Percentiles rank a stretch among this genome's conserved stretches.
Evolutionary conservation across 1,140 invertebrate species (phyloP).

Genomic region (Cotesia chilonis): DNA sequence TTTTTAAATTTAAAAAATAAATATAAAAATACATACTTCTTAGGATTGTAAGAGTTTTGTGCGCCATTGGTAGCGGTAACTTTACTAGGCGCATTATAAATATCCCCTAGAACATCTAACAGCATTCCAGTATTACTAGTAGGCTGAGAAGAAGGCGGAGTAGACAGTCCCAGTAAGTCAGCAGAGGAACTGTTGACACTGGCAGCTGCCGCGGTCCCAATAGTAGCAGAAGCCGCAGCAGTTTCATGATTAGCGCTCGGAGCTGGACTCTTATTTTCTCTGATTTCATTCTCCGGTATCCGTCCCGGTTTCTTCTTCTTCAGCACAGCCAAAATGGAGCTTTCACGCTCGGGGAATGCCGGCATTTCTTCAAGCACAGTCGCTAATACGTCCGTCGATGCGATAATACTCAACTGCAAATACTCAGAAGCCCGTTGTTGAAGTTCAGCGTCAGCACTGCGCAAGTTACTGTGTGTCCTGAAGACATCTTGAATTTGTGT

Average conservation of each 20-base stretch:
- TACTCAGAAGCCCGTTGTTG: slow-evolving; percentile 99
- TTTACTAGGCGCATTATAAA: slow-evolving; percentile 77
- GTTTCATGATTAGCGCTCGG: slow-evolving; percentile 72
- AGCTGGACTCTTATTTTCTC: slow-evolving; percentile 81
- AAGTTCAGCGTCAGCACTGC: slow-evolving; percentile 97
- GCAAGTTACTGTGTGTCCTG: slow-evolving; percentile 92
- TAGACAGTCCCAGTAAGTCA: slow-evolving; percentile 86
- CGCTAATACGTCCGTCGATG: slow-evolving; percentile 95
- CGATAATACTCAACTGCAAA: slow-evolving; percentile 94
- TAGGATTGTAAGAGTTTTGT: slow-evolving; percentile 79
- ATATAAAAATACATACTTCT: slow-evolving; percentile 70
- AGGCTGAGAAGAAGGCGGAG: slow-evolving; percentile 77
- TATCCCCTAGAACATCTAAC: slow-evolving; percentile 90
- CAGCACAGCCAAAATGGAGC: slow-evolving; percentile 94
- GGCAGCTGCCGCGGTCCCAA: slow-evolving; percentile 32
- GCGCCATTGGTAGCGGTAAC: slow-evolving; percentile 69
- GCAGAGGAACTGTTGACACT: slow-evolving; percentile 72
- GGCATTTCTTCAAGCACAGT: slow-evolving; percentile 99
- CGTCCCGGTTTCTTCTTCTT: slow-evolving; percentile 98
- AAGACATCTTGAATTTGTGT: slow-evolving; percentile 96
- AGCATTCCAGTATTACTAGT: slow-evolving; percentile 77
- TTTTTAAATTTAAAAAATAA: not conserved
- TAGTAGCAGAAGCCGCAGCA: slow-evolving; percentile 53
- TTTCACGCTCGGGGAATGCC: slow-evolving; percentile 98
- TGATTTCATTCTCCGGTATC: slow-evolving; percentile 84